Evolutionary conservation across 2,888 invertebrate species (phyloP).

Genomic region (Agapostemon virescens): DNA sequence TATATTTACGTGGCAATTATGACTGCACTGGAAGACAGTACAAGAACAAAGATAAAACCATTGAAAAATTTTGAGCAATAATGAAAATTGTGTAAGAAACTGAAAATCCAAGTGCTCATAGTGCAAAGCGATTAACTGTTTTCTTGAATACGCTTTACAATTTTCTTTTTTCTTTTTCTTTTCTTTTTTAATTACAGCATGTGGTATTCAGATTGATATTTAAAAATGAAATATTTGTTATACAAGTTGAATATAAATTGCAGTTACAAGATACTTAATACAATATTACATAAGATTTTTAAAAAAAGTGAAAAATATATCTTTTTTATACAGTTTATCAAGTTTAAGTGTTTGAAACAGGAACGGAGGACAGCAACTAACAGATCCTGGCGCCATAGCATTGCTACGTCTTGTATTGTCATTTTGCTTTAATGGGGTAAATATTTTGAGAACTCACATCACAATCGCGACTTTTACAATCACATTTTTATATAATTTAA

Average conservation of each 20-base stretch:
- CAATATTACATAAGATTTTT: conserved; percentile 28
- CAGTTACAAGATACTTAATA: conserved; percentile 29
- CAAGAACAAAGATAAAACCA: not conserved
- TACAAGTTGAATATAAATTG: conserved; percentile 27
- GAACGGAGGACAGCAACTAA: conserved; percentile 80
- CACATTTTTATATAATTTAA: conserved; percentile 38
- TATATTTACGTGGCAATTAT: conserved; percentile 14
- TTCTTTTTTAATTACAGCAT: conserved; percentile 66
- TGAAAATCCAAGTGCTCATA: conserved; percentile 57
- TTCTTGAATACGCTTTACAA: conserved; percentile 67
- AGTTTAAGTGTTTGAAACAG: conserved; percentile 79
- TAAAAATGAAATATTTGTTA: conserved; percentile 30
- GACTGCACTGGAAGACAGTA: conserved; percentile 7
- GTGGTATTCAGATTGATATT: conserved; percentile 57
- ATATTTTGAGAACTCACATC: conserved; percentile 75
- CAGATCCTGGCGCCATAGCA: conserved; percentile 79
- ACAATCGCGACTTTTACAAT: conserved; percentile 51
- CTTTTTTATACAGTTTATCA: conserved; percentile 67
- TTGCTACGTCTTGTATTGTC: conserved; percentile 79
- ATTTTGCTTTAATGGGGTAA: conserved; percentile 80
- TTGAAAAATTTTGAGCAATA: conserved; percentile 21
- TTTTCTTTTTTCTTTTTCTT: conserved; percentile 63
- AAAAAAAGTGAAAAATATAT: conserved; percentile 43
- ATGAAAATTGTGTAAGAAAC: conserved; percentile 23
- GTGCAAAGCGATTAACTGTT: conserved; percentile 71